phyloP scores from a whole-genome alignment of 2,113 vertebrate genomes.

The Dunckerocampus dactyliophorus region DNA sequence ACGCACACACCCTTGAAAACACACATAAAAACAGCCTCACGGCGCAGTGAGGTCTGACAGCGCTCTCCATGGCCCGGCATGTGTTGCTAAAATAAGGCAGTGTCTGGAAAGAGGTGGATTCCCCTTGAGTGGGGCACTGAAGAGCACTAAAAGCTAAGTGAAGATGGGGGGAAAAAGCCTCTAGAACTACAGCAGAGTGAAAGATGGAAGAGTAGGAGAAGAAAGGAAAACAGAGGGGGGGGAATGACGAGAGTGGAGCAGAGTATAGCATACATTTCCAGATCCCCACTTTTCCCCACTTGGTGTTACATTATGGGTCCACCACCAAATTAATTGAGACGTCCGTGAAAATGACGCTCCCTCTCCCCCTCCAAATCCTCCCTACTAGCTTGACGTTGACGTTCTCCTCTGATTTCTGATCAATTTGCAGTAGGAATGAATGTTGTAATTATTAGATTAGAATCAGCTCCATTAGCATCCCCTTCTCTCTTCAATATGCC shows the following conservation, averaged over 20 bases:
- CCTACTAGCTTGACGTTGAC: too few relatives aligned
- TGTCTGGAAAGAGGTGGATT: constrained; percentile 69
- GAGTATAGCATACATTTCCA: not conserved
- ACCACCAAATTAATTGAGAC: too few relatives aligned
- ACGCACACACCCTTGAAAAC: constrained; percentile 6
- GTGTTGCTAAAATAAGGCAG: constrained; percentile 70
- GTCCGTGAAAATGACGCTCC: too few relatives aligned
- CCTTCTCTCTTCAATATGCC: too few relatives aligned
- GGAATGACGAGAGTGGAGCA: not conserved
- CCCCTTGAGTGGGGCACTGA: constrained; percentile 63
- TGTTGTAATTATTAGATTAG: too few relatives aligned
- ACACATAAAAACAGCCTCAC: not conserved
- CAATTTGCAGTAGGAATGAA: too few relatives aligned
- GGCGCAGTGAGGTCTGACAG: constrained; percentile 52
- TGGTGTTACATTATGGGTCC: too few relatives aligned
- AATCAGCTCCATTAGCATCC: too few relatives aligned
- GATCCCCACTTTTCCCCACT: too few relatives aligned
- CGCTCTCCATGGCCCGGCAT: constrained; percentile 56
- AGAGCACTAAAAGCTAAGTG: constrained; percentile 75
- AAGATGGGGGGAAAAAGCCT: constrained; percentile 54
- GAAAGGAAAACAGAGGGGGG: constrained; percentile 31
- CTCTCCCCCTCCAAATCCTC: too few relatives aligned
- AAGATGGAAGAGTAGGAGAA: constrained; percentile 38
- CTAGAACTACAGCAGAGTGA: constrained; percentile 41
- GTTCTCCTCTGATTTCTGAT: too few relatives aligned